Base-by-base conservation (phyloP, 92 coral and sea anemone genomes). In the Porites evermanni region DNA sequence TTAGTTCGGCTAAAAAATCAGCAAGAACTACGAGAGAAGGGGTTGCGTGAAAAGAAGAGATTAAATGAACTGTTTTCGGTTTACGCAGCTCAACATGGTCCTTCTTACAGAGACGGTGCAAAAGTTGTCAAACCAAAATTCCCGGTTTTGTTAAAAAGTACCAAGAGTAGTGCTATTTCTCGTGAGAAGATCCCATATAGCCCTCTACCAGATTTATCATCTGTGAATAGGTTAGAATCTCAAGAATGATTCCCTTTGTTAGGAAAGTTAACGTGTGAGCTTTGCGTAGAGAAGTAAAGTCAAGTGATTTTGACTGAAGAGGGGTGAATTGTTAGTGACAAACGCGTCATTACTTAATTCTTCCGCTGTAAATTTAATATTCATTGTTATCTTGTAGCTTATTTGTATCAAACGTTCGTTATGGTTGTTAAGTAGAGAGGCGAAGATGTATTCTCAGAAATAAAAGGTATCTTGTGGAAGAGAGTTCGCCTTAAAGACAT, bases 1-100 rank as follows among this genome's bases (percentile, higher is more conserved):
- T 92, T 90, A 51, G 85, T 70, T 20, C 80, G 74, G 64, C 85
- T 67, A 4, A 51, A 70, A 53, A 87, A 76, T 51, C 79, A 21
- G 10, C 44, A 67, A 56, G 91, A 74, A 77, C 94, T 92, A 8
- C 83, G 79, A 86, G 87, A 91, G 61, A 85, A 51, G 52, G 94
- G 98, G 60, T 65, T 82, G 53, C 84, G 86, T 23, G 95, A 93
- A 86, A 96, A 96, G 75, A 73, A 79, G 64, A 89, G 98, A 64
- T 72, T 96, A 32, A 93, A 91, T 52, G 88, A 91, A 65, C 80
- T 96, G 19, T 91, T 95, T 77, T 61, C 94, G 8, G 91, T 96
- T 79, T 96, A 96, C 71, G 98, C 97, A 0, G 94, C 89, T 64
- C 98, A 96, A 82, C 96, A 93, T 38, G 96, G 96, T 2, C 80